phyloP scores from a whole-genome alignment of 2,888 invertebrate genomes.

The Seladonia tumulorum region DNA sequence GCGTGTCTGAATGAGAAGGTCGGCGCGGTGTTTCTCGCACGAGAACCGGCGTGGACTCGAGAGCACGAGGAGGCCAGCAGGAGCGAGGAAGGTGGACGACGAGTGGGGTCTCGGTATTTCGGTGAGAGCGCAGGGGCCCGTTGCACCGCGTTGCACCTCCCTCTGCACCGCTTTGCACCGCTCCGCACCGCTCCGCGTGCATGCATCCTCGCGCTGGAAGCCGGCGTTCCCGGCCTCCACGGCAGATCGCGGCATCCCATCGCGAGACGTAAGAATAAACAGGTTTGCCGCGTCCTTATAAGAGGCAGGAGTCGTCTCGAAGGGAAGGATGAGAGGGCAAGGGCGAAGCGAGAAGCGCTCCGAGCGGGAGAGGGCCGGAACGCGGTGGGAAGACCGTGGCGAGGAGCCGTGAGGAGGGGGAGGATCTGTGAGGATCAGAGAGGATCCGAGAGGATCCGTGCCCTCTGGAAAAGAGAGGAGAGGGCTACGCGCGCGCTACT shows the following conservation, averaged over 20 bases:
- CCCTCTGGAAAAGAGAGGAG: conserved; percentile 51
- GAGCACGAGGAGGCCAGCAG: conserved; percentile 32
- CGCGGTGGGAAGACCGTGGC: background rate
- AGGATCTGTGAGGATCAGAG: conserved; percentile 31
- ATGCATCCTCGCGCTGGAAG: conserved; percentile 64
- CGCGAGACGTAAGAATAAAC: conserved; percentile 77
- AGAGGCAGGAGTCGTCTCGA: conserved; percentile 51
- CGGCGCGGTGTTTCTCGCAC: conserved; percentile 21
- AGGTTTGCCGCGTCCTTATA: conserved; percentile 78
- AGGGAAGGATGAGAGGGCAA: conserved; percentile 64
- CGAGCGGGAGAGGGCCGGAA: conserved; percentile 10
- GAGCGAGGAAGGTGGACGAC: conserved; percentile 35
- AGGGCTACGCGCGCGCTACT: conserved; percentile 63
- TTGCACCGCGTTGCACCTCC: background rate
- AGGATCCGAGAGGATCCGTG: conserved; percentile 16
- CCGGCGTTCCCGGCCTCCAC: conserved; percentile 55
- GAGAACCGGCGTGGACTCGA: conserved; percentile 29
- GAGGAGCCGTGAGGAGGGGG: conserved; percentile 4
- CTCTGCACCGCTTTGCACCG: background rate
- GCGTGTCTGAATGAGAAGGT: conserved; percentile 60
- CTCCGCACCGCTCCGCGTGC: conserved; percentile 24
- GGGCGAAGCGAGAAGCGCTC: conserved; percentile 64
- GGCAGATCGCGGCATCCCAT: conserved; percentile 73
- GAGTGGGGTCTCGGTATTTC: conserved; percentile 65
- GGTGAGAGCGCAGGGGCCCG: conserved; percentile 46